Percentiles rank a stretch among this genome's conserved stretches.
Conservation (phyloP, 2,113 vertebrate species). For the Pan paniscus region DNA sequence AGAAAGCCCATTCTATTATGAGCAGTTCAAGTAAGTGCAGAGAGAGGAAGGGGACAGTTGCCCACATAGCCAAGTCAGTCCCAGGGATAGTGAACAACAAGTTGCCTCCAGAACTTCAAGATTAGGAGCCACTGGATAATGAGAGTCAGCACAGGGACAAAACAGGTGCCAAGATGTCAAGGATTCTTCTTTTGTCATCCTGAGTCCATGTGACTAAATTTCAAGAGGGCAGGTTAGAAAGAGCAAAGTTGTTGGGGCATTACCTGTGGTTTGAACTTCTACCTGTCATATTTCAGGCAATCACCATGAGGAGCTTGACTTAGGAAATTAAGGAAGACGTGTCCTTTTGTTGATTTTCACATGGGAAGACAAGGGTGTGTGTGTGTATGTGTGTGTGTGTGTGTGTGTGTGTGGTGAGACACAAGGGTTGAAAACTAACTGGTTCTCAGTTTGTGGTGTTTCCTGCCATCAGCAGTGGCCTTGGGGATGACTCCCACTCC, state of each 20-base stretch:
- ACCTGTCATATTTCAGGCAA: neutral
- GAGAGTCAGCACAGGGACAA: neutral
- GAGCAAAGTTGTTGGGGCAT: neutral
- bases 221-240: neutral
- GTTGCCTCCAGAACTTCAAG: neutral
- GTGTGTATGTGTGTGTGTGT: neutral
- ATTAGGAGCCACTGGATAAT: neutral
- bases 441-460: neutral
- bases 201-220: neutral
- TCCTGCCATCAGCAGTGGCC: neutral
- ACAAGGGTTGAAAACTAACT: neutral
- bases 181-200: neutral
- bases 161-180: neutral
- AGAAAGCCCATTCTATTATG: neutral
- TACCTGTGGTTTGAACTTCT: neutral
- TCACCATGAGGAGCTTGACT: neutral
- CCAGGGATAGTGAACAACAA: neutral
- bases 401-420: neutral
- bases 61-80: neutral
- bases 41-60: neutral
- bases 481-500: neutral
- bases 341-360: neutral
- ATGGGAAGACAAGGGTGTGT: neutral
- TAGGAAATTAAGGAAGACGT: neutral
- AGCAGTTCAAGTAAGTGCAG: neutral